Base-by-base conservation (phyloP, 2,888 invertebrate species). In the Pilophorus perplexus region DNA sequence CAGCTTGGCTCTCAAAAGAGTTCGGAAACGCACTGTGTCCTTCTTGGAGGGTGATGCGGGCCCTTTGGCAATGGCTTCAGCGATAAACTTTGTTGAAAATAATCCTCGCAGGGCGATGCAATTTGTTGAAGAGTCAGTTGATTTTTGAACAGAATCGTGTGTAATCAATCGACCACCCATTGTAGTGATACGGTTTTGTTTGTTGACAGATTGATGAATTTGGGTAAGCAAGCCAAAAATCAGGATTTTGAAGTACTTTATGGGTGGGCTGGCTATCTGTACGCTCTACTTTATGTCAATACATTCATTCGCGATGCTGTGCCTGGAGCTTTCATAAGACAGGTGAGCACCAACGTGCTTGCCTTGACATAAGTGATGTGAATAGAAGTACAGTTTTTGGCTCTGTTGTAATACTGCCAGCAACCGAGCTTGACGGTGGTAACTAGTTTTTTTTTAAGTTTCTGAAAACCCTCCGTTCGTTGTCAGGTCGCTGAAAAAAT, bases 241-340 rank as follows among this genome's bases (percentile, higher is more conserved):
- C 59, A 93, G 57, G 86, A 91, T 0, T 89, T 93, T 81, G 94
- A 94, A 78, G 77, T 92, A 66, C 80, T 95, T 37, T 93, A 90
- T 80, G 94, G 95, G 5, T 82, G 90, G 74, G 83, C 84, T 71
- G 94, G 94, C 18, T 93, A 90, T 76, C 79, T 95, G 12, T 90
- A 83, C 78, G 80, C 89, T 2, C 79, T 93, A 59, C 78, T 92
- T 6, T 90, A 86, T 80, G 82, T 91, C 0, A 87, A 87, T 74
- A 81, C 83, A 74, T 76, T 87, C 74, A 78, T 87, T 71, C 27
- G 42, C n/a, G 48, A 62, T 20, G 44, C 64, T 6, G 38, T 68
- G 33, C 66, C 68, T 16, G 64, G 28, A 1, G 46, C 48, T 14
- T 23, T 44, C n/a, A 16, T 68, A 5, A 59, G 66, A 16, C 40